These are phyloP conservation scores for Alligator mississippiensis DNA, from an alignment of 2,113 vertebrate genomes.

Conservation along the genomic window DNA sequence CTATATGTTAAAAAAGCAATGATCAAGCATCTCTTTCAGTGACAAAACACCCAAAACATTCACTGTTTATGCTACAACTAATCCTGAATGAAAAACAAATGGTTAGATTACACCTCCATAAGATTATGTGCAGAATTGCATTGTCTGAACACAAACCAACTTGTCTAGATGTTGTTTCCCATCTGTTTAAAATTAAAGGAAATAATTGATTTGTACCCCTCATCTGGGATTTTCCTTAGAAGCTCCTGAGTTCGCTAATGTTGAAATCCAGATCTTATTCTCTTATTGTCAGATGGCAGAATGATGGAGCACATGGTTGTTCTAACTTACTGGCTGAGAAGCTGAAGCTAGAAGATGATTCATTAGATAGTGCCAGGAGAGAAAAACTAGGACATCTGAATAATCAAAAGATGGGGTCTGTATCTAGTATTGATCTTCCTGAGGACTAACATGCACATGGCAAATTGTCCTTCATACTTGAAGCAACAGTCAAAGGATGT, in stretches of 20 bases:
- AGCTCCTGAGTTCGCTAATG: fast-evolving
- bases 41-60: too few species aligned
- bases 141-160: neutral
- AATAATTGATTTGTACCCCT: fast-evolving
- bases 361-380: neutral
- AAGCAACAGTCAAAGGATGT: too few species aligned
- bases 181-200: fast-evolving
- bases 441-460: too few species aligned
- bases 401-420: neutral
- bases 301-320: neutral
- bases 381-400: neutral
- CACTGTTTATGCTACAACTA: neutral
- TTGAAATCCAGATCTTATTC: neutral
- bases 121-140: neutral
- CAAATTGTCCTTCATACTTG: too few species aligned
- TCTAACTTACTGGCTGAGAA: neutral
- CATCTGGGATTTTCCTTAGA: neutral
- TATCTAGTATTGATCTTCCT: too few species aligned
- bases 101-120: fast-evolving
- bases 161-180: neutral
- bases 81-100: fast-evolving
- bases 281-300: neutral
- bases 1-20: too few species aligned
- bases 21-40: too few species aligned
- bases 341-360: neutral